A percentile compares a stretch with the other conserved stretches of the same genome.
Conservation (phyloP, 2,113 vertebrate species). For the Microtus richardsoni region DNA sequence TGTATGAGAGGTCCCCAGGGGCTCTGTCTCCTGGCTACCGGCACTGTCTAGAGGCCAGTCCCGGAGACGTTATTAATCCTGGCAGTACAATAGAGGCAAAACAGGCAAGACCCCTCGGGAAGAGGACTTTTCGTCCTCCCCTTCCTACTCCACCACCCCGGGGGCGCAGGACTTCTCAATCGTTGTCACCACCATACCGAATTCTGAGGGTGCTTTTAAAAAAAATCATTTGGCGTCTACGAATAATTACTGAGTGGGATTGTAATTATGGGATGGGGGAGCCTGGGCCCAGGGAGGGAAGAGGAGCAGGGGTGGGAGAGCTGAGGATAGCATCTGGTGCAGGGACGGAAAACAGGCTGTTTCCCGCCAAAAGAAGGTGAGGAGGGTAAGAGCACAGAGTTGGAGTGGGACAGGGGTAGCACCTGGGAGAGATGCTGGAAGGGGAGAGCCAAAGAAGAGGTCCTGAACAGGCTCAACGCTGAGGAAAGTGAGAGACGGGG, state of each 20-base stretch:
- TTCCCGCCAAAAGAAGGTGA: background rate
- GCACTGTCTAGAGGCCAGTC: background rate
- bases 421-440: background rate
- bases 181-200: slow-evolving; percentile 84
- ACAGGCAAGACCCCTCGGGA: background rate
- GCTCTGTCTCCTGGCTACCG: background rate
- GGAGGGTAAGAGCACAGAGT: background rate
- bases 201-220: slow-evolving; percentile 85
- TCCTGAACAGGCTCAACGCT: background rate
- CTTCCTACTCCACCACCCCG: background rate
- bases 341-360: background rate
- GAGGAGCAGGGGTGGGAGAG: background rate
- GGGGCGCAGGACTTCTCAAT: slow-evolving; percentile 75
- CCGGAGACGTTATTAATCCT: background rate
- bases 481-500: background rate
- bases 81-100: background rate
- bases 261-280: slow-evolving; percentile 91
- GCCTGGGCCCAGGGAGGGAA: slow-evolving; percentile 67
- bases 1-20: background rate
- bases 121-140: background rate
- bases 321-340: background rate
- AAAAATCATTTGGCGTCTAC: slow-evolving; percentile 93
- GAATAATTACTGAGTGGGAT: slow-evolving; percentile 96
- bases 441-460: background rate
- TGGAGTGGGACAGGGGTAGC: background rate